These are phyloP conservation scores for Amblyornis subalaris DNA, from an alignment of 2,113 vertebrate genomes.

Conservation along the genomic window DNA sequence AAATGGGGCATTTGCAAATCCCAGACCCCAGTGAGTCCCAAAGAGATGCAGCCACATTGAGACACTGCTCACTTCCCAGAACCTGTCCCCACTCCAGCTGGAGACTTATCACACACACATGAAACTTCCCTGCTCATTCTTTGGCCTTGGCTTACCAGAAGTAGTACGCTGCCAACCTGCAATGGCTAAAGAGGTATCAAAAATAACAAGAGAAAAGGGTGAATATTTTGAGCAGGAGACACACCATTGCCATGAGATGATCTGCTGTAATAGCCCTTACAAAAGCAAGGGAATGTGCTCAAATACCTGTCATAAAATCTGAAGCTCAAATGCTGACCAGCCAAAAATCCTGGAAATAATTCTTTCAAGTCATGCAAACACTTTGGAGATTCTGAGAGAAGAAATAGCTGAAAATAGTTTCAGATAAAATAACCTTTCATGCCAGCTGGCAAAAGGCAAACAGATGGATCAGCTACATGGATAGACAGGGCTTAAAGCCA, in stretches of 20 bases:
- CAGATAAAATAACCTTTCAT: slow-evolving; percentile 8
- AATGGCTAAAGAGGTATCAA: not conserved
- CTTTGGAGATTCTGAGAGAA: not conserved
- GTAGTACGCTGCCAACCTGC: not conserved
- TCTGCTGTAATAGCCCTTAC: not conserved
- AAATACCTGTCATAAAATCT: not conserved
- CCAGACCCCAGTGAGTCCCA: not conserved
- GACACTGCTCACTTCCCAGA: not conserved
- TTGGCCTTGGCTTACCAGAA: not conserved
- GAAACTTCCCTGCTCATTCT: not conserved
- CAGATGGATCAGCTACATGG: slow-evolving; percentile 23
- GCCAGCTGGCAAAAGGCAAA: slow-evolving; percentile 30
- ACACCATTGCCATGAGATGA: not conserved
- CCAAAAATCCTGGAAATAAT: not conserved
- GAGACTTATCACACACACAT: not conserved
- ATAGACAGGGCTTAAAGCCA: slow-evolving; percentile 19
- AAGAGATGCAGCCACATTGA: not conserved
- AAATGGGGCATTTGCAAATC: not conserved
- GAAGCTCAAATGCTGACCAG: not conserved
- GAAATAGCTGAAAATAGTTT: slow-evolving; percentile 39
- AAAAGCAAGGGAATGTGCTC: not conserved
- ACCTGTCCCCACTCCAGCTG: not conserved
- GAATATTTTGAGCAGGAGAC: not conserved
- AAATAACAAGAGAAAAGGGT: not conserved
- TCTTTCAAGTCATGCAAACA: not conserved